Evolutionary conservation across 2,888 invertebrate species (phyloP).

Genomic region (Trichacis sp.): DNA sequence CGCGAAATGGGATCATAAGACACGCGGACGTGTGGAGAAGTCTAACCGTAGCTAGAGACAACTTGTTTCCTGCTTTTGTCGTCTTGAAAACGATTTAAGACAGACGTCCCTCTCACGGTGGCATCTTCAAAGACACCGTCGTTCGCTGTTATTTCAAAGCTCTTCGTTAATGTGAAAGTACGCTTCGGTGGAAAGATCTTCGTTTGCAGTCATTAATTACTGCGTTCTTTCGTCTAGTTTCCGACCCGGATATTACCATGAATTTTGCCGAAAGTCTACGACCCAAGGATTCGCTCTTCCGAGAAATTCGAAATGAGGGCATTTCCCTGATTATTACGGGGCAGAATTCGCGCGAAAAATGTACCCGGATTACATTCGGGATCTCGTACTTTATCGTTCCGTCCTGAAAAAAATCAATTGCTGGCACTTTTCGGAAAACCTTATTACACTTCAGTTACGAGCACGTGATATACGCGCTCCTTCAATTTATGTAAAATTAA

Average conservation of each 20-base stretch:
- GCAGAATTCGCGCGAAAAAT: too few relatives aligned
- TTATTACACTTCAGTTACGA: background rate
- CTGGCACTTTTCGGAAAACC: too few relatives aligned
- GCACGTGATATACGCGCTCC: background rate
- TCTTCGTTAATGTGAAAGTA: constrained; percentile 17
- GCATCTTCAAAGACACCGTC: constrained; percentile 37
- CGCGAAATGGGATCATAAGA: background rate
- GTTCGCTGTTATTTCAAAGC: constrained; percentile 34
- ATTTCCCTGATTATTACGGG: too few relatives aligned
- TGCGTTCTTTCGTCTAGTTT: constrained; percentile 26
- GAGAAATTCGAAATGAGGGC: too few relatives aligned
- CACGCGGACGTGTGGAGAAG: background rate
- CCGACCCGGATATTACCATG: constrained; percentile 4
- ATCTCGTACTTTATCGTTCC: too few relatives aligned
- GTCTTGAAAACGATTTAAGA: constrained; percentile 29
- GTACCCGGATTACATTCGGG: too few relatives aligned
- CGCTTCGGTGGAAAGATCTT: constrained; percentile 21
- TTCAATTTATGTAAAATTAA: background rate
- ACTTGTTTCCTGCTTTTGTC: constrained; percentile 39
- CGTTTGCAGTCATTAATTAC: constrained; percentile 29
- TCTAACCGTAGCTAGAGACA: constrained; percentile 19
- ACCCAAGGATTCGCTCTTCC: too few relatives aligned
- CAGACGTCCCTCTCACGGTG: constrained; percentile 8
- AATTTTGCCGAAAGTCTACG: background rate
- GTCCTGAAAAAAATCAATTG: too few relatives aligned